Conservation (phyloP, 2,888 invertebrate species). For the Ophioninae sp. region DNA sequence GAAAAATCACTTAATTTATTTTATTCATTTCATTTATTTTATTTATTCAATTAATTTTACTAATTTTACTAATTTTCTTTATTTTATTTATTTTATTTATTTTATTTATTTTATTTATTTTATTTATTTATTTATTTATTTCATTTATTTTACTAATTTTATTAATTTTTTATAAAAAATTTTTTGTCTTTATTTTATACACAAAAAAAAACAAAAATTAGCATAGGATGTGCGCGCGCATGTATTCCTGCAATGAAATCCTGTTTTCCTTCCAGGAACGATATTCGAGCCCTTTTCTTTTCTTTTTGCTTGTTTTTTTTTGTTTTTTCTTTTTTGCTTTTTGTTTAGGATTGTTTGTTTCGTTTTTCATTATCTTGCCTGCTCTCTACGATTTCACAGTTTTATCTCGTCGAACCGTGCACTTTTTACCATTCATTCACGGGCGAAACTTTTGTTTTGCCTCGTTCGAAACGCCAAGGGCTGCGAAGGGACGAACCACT, state of each 20-base stretch:
- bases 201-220: not conserved
- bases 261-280: not conserved
- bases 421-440: constrained; percentile 40
- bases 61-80: no score
- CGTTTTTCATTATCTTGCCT: constrained; percentile 23
- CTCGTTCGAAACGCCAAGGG: constrained; percentile 16
- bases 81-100: no score
- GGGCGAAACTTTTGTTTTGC: constrained; percentile 29
- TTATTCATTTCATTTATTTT: no score
- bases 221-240: not conserved
- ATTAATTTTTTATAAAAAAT: no score
- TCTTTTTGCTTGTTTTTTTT: not conserved
- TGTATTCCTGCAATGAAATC: not conserved
- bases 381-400: constrained; percentile 17
- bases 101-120: no score
- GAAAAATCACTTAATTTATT: not conserved
- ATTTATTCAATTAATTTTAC: no score
- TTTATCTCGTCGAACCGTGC: constrained; percentile 38
- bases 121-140: no score
- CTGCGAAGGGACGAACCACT: not conserved
- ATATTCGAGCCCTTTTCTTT: not conserved
- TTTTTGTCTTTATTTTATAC: no score
- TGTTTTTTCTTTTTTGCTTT: not conserved
- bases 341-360: not conserved
- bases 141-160: no score